Base-by-base conservation (phyloP, 2,797 vertebrate species). In the Scolopax rusticola region DNA sequence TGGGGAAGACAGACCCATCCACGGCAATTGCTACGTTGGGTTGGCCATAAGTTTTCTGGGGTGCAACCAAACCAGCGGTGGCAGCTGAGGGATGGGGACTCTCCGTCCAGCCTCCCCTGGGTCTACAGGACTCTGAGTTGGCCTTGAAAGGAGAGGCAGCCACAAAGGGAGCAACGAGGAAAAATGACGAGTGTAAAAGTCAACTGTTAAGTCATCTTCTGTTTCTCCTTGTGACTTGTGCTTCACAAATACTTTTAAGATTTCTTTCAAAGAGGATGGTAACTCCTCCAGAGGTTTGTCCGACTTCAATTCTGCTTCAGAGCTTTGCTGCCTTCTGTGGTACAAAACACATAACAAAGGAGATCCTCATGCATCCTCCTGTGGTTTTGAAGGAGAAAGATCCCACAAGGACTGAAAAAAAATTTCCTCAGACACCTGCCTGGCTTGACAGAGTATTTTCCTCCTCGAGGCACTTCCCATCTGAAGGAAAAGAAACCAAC, bases 371-470 rank as follows among this genome's bases (percentile, higher is more conserved):
- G 20, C 79, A 38, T 87, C 41, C 74, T 85, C 32, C 61, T 75
- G 9, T 73, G 38, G 84, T 86, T 89, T 89, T 90, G 70, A 89
- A 90, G 36, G 67, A 63, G 88, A 59, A 90, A 67, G 12, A 53
- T 86, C 48, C 38, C 47, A 16, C 18, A 69, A 21, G 2, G 38
- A 77, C 57, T 32, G 24, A 27, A 87, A 85, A 69, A 69, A 64
- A 19, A 1, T 2, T 54, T 77, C 24, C 36, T 54, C 45, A 41
- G 71, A 43, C n/a, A 32, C 87, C 84, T 89, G 33, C 53, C 63
- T 77, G 33, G 24, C 40, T 84, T 65, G 57, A 74, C 6, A 78
- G 67, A 84, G 33, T 48, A 51, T 74, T 90, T 90, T 82, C 59
- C 12, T 65, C n/a, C 77, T 88, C 77, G 69, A 82, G 54, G 24